Evolutionary conservation across 2,113 vertebrate species (phyloP).

Genomic region (Nesoenas mayeri): DNA sequence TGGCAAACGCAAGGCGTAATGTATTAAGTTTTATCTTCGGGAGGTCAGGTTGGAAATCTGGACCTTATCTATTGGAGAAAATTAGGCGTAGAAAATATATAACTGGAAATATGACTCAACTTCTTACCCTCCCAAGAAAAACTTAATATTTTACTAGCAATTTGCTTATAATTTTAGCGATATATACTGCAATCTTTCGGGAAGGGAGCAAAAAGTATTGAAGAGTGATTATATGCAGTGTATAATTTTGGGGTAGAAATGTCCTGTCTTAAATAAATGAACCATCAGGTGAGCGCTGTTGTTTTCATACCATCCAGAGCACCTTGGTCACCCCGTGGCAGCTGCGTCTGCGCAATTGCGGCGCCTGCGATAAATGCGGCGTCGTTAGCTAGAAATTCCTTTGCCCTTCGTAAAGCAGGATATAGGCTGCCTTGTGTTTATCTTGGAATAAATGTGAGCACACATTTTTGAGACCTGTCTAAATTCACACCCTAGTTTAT

Average conservation of each 20-base stretch:
- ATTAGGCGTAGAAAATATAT: not conserved
- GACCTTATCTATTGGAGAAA: not conserved
- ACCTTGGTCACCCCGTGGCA: not conserved
- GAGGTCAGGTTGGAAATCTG: not conserved
- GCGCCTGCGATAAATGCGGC: not conserved
- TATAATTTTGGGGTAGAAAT: not conserved
- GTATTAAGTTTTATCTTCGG: not conserved
- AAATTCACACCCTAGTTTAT: not conserved
- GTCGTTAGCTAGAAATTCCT: not conserved
- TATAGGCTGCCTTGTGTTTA: not conserved
- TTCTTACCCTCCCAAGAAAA: not conserved
- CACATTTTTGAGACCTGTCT: not conserved
- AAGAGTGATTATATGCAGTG: not conserved
- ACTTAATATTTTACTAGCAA: not conserved
- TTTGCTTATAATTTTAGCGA: not conserved
- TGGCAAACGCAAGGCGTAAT: rapidly evolving
- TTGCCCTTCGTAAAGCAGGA: not conserved
- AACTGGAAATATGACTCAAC: not conserved
- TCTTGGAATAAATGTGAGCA: not conserved
- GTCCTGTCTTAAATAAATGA: not conserved
- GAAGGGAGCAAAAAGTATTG: not conserved
- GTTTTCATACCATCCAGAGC: rapidly evolving
- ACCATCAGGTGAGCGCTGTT: not conserved
- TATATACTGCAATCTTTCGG: not conserved
- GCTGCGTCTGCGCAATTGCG: rapidly evolving